Evolutionary conservation across 2,888 invertebrate genomes (phyloP).

Genomic region (Lepeophtheirus nordmannii): DNA sequence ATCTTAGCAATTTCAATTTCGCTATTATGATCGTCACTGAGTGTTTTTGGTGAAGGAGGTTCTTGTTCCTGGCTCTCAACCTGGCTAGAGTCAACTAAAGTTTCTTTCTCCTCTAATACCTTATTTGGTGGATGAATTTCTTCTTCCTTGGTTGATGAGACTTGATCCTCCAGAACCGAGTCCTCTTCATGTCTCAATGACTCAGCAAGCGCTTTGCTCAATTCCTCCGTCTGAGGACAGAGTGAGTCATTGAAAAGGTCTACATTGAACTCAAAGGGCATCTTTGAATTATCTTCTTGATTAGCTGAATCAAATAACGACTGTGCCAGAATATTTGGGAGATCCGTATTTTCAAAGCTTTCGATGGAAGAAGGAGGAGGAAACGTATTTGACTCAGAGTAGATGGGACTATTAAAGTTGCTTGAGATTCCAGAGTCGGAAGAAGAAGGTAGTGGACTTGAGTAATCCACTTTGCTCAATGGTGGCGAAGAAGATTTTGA

Average conservation of each 20-base stretch:
- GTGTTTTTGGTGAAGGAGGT: too few relatives aligned
- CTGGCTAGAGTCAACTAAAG: too few relatives aligned
- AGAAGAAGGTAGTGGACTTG: background rate
- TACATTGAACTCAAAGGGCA: constrained; percentile 2
- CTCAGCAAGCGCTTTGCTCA: background rate
- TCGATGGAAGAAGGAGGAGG: background rate
- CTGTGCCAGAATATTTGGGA: background rate
- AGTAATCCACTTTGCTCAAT: background rate
- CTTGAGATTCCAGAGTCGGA: background rate
- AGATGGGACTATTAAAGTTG: background rate
- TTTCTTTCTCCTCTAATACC: background rate
- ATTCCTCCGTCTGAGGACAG: too few relatives aligned
- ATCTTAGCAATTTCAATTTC: too few relatives aligned
- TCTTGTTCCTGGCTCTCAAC: too few relatives aligned
- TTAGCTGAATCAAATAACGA: background rate
- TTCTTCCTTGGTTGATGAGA: background rate
- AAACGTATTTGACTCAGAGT: background rate
- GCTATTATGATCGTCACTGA: too few relatives aligned
- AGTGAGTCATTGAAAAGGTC: background rate
- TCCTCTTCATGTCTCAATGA: background rate
- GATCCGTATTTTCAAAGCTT: background rate
- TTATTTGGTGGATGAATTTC: background rate
- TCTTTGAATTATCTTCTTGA: background rate
- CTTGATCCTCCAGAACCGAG: background rate
- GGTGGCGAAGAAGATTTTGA: background rate